Percentiles rank a stretch among this genome's conserved stretches.
Evolutionary conservation across 2,888 invertebrate genomes (phyloP).

Genomic region (Congeria kusceri): DNA sequence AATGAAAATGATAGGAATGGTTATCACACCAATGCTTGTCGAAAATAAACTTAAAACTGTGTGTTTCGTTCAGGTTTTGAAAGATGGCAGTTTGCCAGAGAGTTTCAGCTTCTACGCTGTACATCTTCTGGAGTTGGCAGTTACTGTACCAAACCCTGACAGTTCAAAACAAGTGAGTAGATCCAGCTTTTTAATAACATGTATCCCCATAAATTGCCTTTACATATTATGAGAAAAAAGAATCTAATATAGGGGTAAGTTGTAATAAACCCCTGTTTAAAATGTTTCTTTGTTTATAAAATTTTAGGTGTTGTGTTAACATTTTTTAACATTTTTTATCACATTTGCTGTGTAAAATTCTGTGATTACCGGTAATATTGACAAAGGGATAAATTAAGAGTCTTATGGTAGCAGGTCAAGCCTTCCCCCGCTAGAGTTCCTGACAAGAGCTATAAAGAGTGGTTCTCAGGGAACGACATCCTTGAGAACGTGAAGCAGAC

Average conservation of each 20-base stretch:
- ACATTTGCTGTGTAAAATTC: no score
- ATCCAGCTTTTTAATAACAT: neutral
- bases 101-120: conserved; percentile 94
- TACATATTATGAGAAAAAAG: no score
- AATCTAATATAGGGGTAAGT: no score
- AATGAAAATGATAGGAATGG: no score
- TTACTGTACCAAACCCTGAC: conserved; percentile 85
- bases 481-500: conserved; percentile 78
- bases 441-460: conserved; percentile 83
- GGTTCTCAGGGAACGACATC: conserved; percentile 84
- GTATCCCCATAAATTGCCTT: no score
- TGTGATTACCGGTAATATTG: neutral
- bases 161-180: conserved; percentile 38
- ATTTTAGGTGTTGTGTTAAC: no score
- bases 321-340: no score
- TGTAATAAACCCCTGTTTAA: no score
- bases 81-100: conserved; percentile 91
- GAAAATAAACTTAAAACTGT: no score
- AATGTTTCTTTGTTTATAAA: no score
- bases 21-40: no score
- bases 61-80: conserved; percentile 88
- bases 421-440: conserved; percentile 74
- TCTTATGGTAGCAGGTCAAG: conserved; percentile 30
- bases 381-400: neutral
- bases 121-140: conserved; percentile 94